phyloP scores from a whole-genome alignment of 2,888 invertebrate species.

The Miltochrista miniata region DNA sequence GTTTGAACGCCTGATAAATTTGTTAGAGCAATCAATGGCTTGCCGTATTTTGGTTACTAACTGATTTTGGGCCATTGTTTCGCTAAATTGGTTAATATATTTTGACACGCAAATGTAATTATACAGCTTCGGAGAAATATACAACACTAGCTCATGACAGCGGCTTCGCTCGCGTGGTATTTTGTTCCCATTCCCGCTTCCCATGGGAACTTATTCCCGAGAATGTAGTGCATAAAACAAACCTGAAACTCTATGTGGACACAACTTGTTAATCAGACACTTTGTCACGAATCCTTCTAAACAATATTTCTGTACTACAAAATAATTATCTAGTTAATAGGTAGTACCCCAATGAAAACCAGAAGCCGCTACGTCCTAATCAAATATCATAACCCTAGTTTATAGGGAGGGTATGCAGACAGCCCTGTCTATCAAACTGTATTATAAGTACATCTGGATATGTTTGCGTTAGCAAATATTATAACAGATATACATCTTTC shows the following conservation, averaged over 20 bases:
- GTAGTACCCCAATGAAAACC: background rate
- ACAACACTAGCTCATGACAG: too few species aligned
- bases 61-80: background rate
- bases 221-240: too few species aligned
- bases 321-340: too few species aligned
- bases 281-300: background rate
- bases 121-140: background rate
- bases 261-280: background rate
- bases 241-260: background rate
- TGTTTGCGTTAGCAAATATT: conserved; percentile 4
- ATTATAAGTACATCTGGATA: background rate
- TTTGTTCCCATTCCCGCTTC: too few species aligned
- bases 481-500: background rate
- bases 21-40: conserved; percentile 22
- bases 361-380: background rate
- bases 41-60: conserved; percentile 8
- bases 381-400: conserved; percentile 1
- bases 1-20: conserved; percentile 33
- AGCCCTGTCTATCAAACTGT: conserved; percentile 3
- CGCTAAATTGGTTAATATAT: background rate
- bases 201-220: too few species aligned
- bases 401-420: background rate
- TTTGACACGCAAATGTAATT: background rate
- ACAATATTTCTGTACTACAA: background rate
- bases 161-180: too few species aligned